These are phyloP conservation scores for Silurus lanzhouensis DNA, from an alignment of 2,797 vertebrate species.

Conservation along the genomic window DNA sequence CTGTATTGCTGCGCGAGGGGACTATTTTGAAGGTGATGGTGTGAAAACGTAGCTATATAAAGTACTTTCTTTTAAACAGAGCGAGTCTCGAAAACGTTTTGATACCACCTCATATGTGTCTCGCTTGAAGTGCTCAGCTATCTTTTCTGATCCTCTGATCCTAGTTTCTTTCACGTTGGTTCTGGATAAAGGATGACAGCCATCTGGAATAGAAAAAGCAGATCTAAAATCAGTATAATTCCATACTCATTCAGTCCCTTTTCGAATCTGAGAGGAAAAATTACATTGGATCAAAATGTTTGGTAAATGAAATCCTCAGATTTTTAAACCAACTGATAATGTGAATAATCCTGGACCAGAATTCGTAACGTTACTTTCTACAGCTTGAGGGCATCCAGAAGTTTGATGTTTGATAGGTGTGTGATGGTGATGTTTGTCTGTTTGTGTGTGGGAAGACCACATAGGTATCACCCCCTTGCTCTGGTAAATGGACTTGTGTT, in stretches of 20 bases:
- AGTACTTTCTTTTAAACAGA: no score
- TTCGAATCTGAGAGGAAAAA: neutral
- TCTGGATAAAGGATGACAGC: neutral
- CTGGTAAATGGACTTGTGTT: constrained; percentile 53
- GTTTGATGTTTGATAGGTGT: neutral
- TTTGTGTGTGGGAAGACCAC: constrained; percentile 28
- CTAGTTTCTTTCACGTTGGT: neutral
- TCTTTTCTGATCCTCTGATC: neutral
- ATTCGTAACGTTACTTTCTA: neutral
- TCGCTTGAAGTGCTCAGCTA: neutral
- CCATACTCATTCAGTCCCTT: neutral
- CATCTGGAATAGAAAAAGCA: neutral
- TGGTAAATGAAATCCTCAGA: neutral
- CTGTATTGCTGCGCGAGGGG: no score
- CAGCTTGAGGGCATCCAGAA: neutral
- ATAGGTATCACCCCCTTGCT: constrained; percentile 15
- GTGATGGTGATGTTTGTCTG: neutral
- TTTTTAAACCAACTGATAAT: neutral
- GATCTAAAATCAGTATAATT: neutral
- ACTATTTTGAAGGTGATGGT: no score
- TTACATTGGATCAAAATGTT: neutral
- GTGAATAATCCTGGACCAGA: neutral
- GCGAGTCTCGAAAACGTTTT: no score
- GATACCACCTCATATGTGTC: no score
- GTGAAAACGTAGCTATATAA: no score